phyloP scores from a whole-genome alignment of 1,140 invertebrate species.

The Drepana arcuata region DNA sequence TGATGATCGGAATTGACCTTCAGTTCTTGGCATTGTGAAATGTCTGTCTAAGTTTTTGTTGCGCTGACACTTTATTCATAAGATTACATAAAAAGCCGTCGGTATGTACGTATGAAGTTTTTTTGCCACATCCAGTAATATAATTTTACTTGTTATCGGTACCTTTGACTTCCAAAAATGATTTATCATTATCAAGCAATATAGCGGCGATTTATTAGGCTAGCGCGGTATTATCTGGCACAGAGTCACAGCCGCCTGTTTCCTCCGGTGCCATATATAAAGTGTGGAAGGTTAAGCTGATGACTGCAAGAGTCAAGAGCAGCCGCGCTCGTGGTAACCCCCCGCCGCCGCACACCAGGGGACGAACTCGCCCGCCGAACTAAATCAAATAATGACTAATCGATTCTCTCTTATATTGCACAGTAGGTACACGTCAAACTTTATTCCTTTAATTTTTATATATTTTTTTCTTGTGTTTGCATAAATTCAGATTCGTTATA shows the following conservation, averaged over 20 bases:
- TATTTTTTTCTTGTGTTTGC: constrained; percentile 59
- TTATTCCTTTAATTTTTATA: constrained; percentile 65
- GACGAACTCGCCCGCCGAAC: constrained; percentile 48
- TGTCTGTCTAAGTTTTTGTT: constrained; percentile 30
- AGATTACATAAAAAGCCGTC: too few species aligned
- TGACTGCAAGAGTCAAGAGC: constrained; percentile 40
- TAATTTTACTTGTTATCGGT: too few species aligned
- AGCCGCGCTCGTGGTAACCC: constrained; percentile 43
- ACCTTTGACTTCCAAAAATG: too few species aligned
- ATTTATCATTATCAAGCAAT: too few species aligned
- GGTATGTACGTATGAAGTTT: too few species aligned
- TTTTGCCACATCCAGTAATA: too few species aligned
- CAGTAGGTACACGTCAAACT: constrained; percentile 69
- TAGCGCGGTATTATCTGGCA: too few species aligned
- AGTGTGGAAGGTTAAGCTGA: constrained; percentile 56
- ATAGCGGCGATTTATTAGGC: too few species aligned
- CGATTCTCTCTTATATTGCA: constrained; percentile 68
- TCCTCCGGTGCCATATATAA: constrained; percentile 34
- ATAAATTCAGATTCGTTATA: constrained; percentile 64
- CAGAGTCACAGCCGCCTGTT: too few species aligned
- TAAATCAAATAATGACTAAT: constrained; percentile 73
- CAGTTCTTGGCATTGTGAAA: constrained; percentile 19
- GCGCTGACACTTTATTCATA: constrained; percentile 12
- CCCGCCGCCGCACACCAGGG: constrained; percentile 51
- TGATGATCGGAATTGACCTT: constrained; percentile 40